These are phyloP conservation scores for Pogonocichla stellata DNA, from an alignment of 2,113 vertebrate genomes.

Conservation along the genomic window DNA sequence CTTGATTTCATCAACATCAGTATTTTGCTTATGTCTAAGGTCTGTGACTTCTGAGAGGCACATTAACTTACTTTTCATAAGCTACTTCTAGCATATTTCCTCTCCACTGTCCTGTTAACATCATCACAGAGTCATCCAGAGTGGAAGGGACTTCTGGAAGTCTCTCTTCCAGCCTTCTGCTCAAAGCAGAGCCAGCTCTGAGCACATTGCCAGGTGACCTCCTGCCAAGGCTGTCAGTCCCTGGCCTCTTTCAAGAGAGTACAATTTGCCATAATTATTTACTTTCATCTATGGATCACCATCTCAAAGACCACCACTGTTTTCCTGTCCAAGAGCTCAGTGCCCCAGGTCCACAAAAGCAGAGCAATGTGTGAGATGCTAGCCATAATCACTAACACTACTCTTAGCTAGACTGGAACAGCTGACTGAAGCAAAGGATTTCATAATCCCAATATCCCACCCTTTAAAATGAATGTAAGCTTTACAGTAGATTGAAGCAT, in stretches of 20 bases:
- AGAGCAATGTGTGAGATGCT: neutral
- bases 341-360: neutral
- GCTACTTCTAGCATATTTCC: neutral
- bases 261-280: neutral
- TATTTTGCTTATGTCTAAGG: neutral
- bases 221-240: neutral
- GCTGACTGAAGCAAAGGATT: neutral
- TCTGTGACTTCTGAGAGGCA: neutral
- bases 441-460: neutral
- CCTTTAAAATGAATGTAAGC: neutral
- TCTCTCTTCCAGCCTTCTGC: neutral
- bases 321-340: neutral
- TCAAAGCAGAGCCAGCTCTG: neutral
- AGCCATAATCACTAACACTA: neutral
- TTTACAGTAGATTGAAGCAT: neutral
- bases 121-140: neutral
- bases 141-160: neutral
- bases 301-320: neutral
- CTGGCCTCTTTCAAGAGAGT: neutral
- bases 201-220: neutral
- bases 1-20: neutral
- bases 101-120: neutral
- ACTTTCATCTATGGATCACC: neutral
- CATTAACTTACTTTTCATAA: neutral
- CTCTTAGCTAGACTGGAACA: neutral